A percentile compares a stretch with the other conserved stretches of the same genome.
Conservation (phyloP, 2,797 vertebrate species). For the Sebastes ruberrimus region DNA sequence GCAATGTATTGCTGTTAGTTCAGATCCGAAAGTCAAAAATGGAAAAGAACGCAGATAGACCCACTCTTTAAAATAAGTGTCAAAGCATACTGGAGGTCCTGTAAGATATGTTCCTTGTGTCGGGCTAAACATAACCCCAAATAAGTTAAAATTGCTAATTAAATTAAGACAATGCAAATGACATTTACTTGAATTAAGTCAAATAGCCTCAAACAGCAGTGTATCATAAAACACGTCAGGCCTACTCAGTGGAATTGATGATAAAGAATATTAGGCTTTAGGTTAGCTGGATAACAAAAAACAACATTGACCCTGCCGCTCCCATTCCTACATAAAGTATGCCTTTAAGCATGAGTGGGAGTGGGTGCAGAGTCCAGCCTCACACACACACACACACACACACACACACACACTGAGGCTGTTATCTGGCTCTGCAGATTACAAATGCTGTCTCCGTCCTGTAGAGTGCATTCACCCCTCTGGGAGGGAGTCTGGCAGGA, state of each 20-base stretch:
- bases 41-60: too few species aligned
- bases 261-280: neutral
- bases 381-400: constrained; percentile 9
- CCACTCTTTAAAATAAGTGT: too few species aligned
- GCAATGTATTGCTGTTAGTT: too few species aligned
- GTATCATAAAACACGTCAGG: neutral
- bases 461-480: constrained; percentile 35
- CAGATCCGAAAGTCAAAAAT: too few species aligned
- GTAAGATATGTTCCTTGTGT: neutral
- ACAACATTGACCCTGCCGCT: neutral
- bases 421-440: constrained; percentile 55
- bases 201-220: neutral
- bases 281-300: neutral
- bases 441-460: constrained; percentile 37
- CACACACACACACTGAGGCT: constrained; percentile 13
- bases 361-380: constrained; percentile 32
- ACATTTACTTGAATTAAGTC: neutral
- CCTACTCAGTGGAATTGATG: neutral
- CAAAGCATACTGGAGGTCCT: too few species aligned
- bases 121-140: neutral
- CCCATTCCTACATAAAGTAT: constrained; percentile 6
- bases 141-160: neutral
- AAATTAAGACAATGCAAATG: neutral
- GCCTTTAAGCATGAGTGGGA: constrained; percentile 6
- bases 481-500: constrained; percentile 28